Base-by-base conservation (phyloP, 2,888 invertebrate genomes). In the Thereva unica region DNA sequence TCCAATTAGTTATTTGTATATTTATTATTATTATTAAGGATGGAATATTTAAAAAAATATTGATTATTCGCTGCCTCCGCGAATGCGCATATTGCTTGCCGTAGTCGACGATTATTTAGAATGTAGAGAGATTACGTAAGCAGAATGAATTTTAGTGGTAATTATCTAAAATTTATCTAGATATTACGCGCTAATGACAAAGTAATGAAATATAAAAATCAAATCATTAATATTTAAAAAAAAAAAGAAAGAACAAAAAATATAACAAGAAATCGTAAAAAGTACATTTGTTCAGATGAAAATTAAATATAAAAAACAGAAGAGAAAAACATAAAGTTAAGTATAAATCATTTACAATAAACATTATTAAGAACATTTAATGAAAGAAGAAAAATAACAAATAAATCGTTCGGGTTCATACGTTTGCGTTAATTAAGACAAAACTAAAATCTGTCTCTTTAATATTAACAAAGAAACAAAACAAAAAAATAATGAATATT, bases 21-120 rank as follows among this genome's bases (percentile, higher is more conserved):
- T 12, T 34, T 47, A 37, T 35, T 35, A 42, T 35, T 35, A 42
- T 44, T 12, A 44, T 12, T 53, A 45, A n/a, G 53, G 47, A 23
- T 47, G 47, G 41, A 56, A 35, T 49, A 49, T 49, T 49, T n/a
- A n/a, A 57, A 52, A 23, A 56, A 23, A 56, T 61, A 50, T 61
- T 64, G 68, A 71, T 71, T 71, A 71, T 71, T 71, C 68, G 70
- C 71, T 71, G 71, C 71, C 69, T 71, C 71, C 71, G 71, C 70
- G 71, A 69, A 70, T 71, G 63, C 67, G 67, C 67, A 69, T 70
- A 67, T 49, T 70, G 64, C 54, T 66, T 69, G 67, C 66, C 67
- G 66, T 67, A 68, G 63, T 67, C 57, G 68, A 61, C 53, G 57
- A 57, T 47, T 61, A 67, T 54, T 40, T n/a, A 54, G 3, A 61